phyloP scores from a whole-genome alignment of 1,140 invertebrate species.

The Drosophila parabipectinata region DNA sequence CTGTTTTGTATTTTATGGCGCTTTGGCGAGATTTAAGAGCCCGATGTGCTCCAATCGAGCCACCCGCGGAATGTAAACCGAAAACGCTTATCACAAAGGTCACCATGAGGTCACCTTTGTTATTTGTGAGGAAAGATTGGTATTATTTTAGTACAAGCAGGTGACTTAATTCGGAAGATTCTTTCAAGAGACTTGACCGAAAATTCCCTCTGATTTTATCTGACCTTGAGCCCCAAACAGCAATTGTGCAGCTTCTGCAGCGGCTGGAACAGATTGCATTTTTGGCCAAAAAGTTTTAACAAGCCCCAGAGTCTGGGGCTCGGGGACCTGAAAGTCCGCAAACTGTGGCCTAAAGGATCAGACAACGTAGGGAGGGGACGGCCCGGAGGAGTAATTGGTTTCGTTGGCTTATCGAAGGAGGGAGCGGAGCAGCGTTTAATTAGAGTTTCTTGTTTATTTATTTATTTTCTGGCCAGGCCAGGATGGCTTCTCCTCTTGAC shows the following conservation, averaged over 20 bases:
- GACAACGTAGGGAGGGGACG: background rate
- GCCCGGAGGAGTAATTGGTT: slow-evolving; percentile 30
- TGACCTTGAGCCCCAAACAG: slow-evolving; percentile 48
- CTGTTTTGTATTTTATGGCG: slow-evolving; percentile 36
- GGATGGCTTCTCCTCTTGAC: slow-evolving; percentile 5
- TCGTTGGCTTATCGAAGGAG: slow-evolving; percentile 58
- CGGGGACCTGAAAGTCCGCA: slow-evolving; percentile 14
- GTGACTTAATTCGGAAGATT: too few species aligned
- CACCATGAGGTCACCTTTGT: slow-evolving; percentile 17
- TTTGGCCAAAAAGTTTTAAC: slow-evolving; percentile 70
- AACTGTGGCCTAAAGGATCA: slow-evolving; percentile 47
- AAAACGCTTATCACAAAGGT: slow-evolving; percentile 33
- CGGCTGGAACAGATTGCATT: slow-evolving; percentile 68
- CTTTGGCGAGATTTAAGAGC: slow-evolving; percentile 48
- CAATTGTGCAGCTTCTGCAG: slow-evolving; percentile 16
- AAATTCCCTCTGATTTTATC: background rate
- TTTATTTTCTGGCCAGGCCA: slow-evolving; percentile 53
- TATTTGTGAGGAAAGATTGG: slow-evolving; percentile 2
- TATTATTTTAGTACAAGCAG: too few species aligned
- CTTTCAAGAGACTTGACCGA: background rate
- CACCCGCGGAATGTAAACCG: slow-evolving; percentile 13
- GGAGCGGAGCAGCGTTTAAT: slow-evolving; percentile 67
- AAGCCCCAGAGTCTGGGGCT: slow-evolving; percentile 29
- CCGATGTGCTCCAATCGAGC: slow-evolving; percentile 8
- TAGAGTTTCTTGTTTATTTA: slow-evolving; percentile 80